A percentile compares a stretch with the other conserved stretches of the same genome.
Conservation (phyloP, 2,888 invertebrate species). For the Tyria jacobaeae region DNA sequence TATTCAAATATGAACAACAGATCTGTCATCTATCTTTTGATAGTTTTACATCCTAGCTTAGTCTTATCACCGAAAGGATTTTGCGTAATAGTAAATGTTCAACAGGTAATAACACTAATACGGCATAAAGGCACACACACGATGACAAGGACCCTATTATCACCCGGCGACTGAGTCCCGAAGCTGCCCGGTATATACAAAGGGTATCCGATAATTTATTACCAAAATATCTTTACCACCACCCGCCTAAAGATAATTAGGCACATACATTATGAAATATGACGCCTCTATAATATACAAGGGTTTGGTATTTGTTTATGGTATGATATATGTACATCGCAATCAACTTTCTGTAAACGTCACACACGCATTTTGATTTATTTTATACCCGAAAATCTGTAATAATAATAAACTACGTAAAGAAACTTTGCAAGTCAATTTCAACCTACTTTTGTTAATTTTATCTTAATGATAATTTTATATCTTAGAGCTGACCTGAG, state of each 20-base stretch:
- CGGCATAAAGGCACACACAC: constrained; percentile 60
- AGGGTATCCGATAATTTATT: constrained; percentile 69
- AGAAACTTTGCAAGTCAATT: too few relatives aligned
- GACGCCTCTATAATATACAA: constrained; percentile 36
- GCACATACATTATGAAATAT: constrained; percentile 49
- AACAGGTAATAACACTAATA: constrained; percentile 73
- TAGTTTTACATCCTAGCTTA: background rate
- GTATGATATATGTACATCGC: background rate
- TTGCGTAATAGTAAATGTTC: constrained; percentile 50
- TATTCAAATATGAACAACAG: background rate
- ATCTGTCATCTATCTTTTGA: background rate
- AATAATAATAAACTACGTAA: too few relatives aligned
- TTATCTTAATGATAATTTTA: too few relatives aligned
- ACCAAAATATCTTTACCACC: constrained; percentile 65
- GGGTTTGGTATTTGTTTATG: constrained; percentile 14
- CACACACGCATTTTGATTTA: background rate
- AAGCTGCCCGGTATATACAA: constrained; percentile 62
- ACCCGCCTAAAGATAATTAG: constrained; percentile 63
- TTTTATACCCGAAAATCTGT: background rate
- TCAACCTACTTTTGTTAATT: too few relatives aligned
- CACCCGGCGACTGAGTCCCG: constrained; percentile 66
- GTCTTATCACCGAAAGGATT: constrained; percentile 25
- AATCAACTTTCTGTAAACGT: background rate
- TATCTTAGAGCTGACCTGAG: too few relatives aligned
- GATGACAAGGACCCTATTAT: constrained; percentile 73